Percentiles rank a stretch among this genome's conserved stretches.
Conservation (phyloP, 1,140 invertebrate species). For the Phymorhynchus buccinoides region DNA sequence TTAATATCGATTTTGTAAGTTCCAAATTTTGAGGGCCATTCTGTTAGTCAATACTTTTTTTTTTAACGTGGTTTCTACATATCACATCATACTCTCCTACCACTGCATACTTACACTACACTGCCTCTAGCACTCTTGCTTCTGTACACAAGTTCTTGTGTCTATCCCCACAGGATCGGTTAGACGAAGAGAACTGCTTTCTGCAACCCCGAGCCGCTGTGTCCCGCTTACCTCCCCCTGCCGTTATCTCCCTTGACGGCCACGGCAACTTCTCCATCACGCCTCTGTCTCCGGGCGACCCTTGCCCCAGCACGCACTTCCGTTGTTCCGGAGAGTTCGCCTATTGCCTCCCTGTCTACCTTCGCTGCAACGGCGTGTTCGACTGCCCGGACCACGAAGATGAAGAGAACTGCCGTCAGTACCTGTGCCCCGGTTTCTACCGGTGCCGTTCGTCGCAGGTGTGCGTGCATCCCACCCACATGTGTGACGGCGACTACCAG, state of each 20-base stretch:
- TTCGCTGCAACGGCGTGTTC: slow-evolving; percentile 26
- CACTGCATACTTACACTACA: no score
- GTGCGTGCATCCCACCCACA: slow-evolving; percentile 38
- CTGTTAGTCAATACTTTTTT: no score
- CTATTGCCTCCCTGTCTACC: slow-evolving; percentile 34
- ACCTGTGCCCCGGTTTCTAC: slow-evolving; percentile 32
- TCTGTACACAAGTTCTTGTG: no score
- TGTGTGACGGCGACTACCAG: slow-evolving; percentile 44
- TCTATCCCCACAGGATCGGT: background rate
- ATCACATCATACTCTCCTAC: no score
- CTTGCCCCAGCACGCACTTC: slow-evolving; percentile 27
- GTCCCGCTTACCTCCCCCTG: slow-evolving; percentile 33
- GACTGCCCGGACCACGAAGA: slow-evolving; percentile 34
- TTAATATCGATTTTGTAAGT: no score
- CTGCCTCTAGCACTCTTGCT: no score
- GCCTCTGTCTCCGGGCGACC: background rate
- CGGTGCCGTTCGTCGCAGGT: slow-evolving; percentile 34
- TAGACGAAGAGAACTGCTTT: slow-evolving; percentile 35
- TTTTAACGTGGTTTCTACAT: no score
- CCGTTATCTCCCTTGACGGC: slow-evolving; percentile 32
- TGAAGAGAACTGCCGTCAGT: slow-evolving; percentile 11
- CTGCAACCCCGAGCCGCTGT: slow-evolving; percentile 25
- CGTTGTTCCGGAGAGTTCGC: slow-evolving; percentile 20
- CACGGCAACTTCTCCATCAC: slow-evolving; percentile 15
- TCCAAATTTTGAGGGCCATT: no score